Evolutionary conservation across 1,140 invertebrate genomes (phyloP).

Genomic region (Drosophila mojavensis): DNA sequence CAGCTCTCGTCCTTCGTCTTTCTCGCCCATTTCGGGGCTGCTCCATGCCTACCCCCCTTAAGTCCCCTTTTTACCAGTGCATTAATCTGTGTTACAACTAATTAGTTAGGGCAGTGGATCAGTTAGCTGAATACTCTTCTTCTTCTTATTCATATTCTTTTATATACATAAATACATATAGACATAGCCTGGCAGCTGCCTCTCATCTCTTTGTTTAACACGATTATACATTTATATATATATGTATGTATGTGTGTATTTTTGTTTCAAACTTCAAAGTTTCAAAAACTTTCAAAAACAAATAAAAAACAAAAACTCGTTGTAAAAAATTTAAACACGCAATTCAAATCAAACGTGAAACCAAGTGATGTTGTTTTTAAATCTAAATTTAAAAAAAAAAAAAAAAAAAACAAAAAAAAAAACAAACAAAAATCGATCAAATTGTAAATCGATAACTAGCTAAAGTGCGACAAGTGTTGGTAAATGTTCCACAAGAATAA

Average conservation of each 20-base stretch:
- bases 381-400: conserved; percentile 54
- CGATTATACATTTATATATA: not conserved
- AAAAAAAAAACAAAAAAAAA: conserved; percentile 10
- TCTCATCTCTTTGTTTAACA: not conserved
- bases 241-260: conserved; percentile 17
- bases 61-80: conserved; percentile 72
- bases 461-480: conserved; percentile 70
- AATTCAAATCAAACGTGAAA: conserved; percentile 84
- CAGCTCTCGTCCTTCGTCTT: not conserved
- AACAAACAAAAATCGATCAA: conserved; percentile 22
- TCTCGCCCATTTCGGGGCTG: not conserved
- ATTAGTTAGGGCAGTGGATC: conserved; percentile 33
- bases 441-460: conserved; percentile 17
- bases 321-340: conserved; percentile 62
- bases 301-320: conserved; percentile 36
- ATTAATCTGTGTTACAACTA: conserved; percentile 81
- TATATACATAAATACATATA: conserved; percentile 2
- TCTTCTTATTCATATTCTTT: conserved; percentile 3
- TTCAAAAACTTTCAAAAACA: conserved; percentile 72
- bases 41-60: not conserved
- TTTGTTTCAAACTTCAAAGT: conserved; percentile 59
- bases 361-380: conserved; percentile 83
- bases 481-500: conserved; percentile 32
- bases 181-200: too few species aligned
- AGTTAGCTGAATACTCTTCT: conserved; percentile 14